Evolutionary conservation across 2,888 invertebrate species (phyloP), one percentile per base, ranked within the genome.

Genomic region (Nycteola revayana): DNA sequence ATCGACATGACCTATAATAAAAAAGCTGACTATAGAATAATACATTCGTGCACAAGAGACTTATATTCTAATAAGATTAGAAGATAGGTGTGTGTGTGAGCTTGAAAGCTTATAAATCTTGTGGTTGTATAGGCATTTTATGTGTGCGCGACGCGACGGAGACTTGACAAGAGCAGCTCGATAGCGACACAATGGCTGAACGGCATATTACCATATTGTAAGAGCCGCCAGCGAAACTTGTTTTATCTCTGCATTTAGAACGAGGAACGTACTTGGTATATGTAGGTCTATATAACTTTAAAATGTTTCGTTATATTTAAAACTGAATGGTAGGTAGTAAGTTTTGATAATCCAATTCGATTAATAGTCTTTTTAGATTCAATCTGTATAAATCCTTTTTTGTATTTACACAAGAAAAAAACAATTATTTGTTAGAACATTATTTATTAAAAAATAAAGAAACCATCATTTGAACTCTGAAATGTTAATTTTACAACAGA

Each of bases 61-160:
- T 57, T 58, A 41, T 45, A 44, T 49, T 57, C 54, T 59, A 60
- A 59, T 52, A 59, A 49, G 57, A 55, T 50, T 45, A 42, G 30
- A 42, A 24, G 26, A 21, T 7, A 21, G 21, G 31, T 66, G 75
- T 78, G 75, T 73, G 75, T 49, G 77, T 78, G 69, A 68, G 72
- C 66, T 78, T 70, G 68, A 76, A 77, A 77, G 80, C 75, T 75
- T 77, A 80, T 81, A 81, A 83, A 83, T 82, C 79, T 62, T 51
- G 50, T 50, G 47, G 53, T 50, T 51, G 54, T 60, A 60, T 47
- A 54, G 49, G 48, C 4, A 5, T 21, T 35, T 23, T 42, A 53
- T 43, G 39, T 60, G 56, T 60, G 51, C 63, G 74, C 68, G 79
- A n/a, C 68, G 50, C 60, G 60, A 64, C 61, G 60, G 65, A 65